phyloP scores from a whole-genome alignment of 2,113 vertebrate species.

The Podiceps cristatus region DNA sequence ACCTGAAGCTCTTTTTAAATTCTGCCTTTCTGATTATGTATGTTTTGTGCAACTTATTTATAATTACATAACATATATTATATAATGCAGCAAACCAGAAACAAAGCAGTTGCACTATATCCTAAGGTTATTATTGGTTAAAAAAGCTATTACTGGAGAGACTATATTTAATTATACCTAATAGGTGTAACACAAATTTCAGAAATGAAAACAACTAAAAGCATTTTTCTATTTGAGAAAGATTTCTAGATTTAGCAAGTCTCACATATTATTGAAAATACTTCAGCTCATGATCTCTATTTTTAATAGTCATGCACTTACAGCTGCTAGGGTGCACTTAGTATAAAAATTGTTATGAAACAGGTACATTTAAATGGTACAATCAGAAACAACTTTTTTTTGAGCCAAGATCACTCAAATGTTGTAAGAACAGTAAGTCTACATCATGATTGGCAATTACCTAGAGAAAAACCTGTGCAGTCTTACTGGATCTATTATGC shows the following conservation, averaged over 20 bases:
- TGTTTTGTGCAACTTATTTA: background rate
- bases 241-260: background rate
- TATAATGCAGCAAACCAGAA: background rate
- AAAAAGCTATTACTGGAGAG: background rate
- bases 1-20: background rate
- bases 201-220: background rate
- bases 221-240: background rate
- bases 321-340: background rate
- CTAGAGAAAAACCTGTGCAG: background rate
- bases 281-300: background rate
- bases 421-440: background rate
- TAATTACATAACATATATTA: background rate
- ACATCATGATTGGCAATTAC: background rate
- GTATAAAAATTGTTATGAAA: background rate
- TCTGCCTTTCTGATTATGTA: background rate
- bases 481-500: background rate
- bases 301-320: background rate
- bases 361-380: background rate
- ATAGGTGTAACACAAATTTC: background rate
- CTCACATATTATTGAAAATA: background rate
- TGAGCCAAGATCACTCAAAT: background rate
- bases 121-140: background rate
- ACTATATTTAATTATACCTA: background rate
- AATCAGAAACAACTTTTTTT: background rate
- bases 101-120: background rate